Base-by-base conservation (phyloP, 2,113 vertebrate species). In the Dasyurus viverrinus region DNA sequence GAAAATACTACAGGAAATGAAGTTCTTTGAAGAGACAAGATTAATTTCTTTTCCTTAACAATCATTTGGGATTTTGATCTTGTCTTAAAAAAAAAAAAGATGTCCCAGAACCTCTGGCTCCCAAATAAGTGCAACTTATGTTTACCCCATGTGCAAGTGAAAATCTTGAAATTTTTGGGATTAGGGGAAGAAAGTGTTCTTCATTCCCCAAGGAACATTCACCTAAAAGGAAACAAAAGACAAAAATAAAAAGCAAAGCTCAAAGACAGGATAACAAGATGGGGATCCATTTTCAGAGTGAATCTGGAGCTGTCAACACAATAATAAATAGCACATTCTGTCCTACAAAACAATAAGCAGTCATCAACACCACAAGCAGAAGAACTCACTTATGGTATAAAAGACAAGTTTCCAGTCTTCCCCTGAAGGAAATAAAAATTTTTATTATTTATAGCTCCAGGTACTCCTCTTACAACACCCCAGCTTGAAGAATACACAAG, bases 351-450 rank as follows among this genome's bases (percentile, higher is more conserved):
- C 90, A 68, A 97, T 97, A 97, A 97, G 96, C 97, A 97, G 97
- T 97, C 96, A 97, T 96, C 97, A 97, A 97, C 95, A 93, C 84
- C 60, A 95, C 96, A 98, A 96, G 96, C 46, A 95, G 95, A 95
- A 97, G 89, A 97, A 95, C 93, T 96, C 96, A 98, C 97, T 98
- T 98, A 97, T 96, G 96, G 91, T 94, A 93, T 93, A 95, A 97
- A 91, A 36, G 60, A 68, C 11, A 97, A 98, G 93, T 96, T 97
- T 97, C 93, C 94, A 97, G 53, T 89, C 92, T 94, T 92, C 23
- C 91, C 93, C 91, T 92, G 95, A 97, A 97, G 96, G 95, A 95
- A 92, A 96, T 92, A 96, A 95, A 95, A 94, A 93, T 95, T 96
- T 95, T 95, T 96, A 97, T 97, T 96, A 97, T 96, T 60, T 22